These are phyloP conservation scores for Acrocephalus scirpaceus DNA, from an alignment of 2,797 vertebrate genomes.

Conservation along the genomic window DNA sequence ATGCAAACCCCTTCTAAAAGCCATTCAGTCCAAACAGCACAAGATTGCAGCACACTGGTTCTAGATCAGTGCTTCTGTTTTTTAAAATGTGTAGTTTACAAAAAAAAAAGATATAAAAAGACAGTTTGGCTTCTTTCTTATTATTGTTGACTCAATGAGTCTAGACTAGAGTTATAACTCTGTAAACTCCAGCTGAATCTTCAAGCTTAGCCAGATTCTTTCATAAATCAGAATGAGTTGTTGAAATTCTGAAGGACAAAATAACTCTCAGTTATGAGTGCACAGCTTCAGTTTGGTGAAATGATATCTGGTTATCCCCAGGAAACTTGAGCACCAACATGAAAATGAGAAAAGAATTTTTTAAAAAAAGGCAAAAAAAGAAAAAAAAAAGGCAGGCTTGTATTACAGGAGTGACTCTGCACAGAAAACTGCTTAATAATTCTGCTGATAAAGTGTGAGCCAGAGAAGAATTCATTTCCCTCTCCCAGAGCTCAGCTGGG, in stretches of 20 bases:
- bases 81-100: background rate
- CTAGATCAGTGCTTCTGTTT: background rate
- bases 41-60: background rate
- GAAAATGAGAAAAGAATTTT: background rate
- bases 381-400: background rate
- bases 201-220: slow-evolving; percentile 10
- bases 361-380: accelerated
- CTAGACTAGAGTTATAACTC: slow-evolving; percentile 12
- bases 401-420: slow-evolving; percentile 29
- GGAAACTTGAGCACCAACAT: background rate
- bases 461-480: slow-evolving; percentile 38
- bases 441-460: slow-evolving; percentile 46
- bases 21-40: background rate
- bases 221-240: slow-evolving; percentile 31
- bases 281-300: background rate
- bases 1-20: background rate
- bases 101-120: slow-evolving; percentile 1
- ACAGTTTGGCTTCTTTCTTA: background rate
- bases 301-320: background rate
- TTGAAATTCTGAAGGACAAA: slow-evolving; percentile 43
- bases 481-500: slow-evolving; percentile 41
- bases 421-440: slow-evolving; percentile 60
- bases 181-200: slow-evolving; percentile 33
- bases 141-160: slow-evolving; percentile 11
- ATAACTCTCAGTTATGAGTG: background rate